Percentiles rank a stretch among this genome's conserved stretches.
Conservation (phyloP, 2,888 invertebrate species). For the Orthonevra nobilis region DNA sequence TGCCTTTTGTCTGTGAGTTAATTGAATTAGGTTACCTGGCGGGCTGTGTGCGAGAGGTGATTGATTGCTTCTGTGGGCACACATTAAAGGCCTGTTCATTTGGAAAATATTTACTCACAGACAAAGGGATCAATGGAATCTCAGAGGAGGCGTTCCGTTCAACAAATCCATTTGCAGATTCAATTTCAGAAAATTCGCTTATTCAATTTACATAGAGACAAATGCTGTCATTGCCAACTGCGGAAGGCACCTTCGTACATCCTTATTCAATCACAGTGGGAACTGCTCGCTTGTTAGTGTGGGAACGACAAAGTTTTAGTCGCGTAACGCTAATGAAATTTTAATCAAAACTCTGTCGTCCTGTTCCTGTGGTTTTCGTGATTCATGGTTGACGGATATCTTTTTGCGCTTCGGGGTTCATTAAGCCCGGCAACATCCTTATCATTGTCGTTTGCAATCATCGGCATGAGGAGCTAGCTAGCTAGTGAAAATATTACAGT, state of each 20-base stretch:
- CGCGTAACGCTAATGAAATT: slow-evolving; percentile 53
- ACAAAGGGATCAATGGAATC: slow-evolving; percentile 45
- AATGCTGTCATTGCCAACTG: slow-evolving; percentile 11
- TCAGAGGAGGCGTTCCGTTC: not conserved
- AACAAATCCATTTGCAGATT: slow-evolving; percentile 28
- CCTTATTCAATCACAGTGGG: slow-evolving; percentile 10
- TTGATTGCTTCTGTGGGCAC: slow-evolving; percentile 56
- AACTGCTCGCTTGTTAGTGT: not conserved
- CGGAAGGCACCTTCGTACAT: slow-evolving; percentile 31
- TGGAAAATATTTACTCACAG: slow-evolving; percentile 48
- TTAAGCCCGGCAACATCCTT: slow-evolving; percentile 42
- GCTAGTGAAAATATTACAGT: slow-evolving; percentile 36
- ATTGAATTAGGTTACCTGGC: slow-evolving; percentile 67
- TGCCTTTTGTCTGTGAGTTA: slow-evolving; percentile 47
- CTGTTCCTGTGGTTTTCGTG: slow-evolving; percentile 7
- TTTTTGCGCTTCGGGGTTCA: slow-evolving; percentile 45
- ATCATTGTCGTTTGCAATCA: slow-evolving; percentile 46
- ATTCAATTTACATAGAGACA: slow-evolving; percentile 63
- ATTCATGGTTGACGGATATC: slow-evolving; percentile 21
- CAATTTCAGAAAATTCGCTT: slow-evolving; percentile 59
- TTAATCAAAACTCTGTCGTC: slow-evolving; percentile 48
- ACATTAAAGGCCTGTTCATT: slow-evolving; percentile 51
- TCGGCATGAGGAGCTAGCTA: not conserved
- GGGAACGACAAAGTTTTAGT: slow-evolving; percentile 39
- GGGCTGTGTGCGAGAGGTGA: slow-evolving; percentile 28